Evolutionary conservation across 1,140 invertebrate genomes (phyloP), one percentile per base, ranked within the genome.

Genomic region (Sweltsa coloradensis): DNA sequence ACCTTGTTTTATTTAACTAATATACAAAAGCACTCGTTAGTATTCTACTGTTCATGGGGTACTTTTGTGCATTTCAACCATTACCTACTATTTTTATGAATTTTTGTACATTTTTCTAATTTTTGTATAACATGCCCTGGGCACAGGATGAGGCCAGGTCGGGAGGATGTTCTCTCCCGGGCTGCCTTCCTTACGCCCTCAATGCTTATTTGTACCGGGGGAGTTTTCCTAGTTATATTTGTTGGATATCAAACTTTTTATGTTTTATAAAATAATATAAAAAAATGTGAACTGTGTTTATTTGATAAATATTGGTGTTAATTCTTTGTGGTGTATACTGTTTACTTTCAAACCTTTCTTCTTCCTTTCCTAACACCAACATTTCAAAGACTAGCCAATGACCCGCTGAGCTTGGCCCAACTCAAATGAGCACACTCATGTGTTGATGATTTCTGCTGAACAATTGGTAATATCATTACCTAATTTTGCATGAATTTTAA

Each of bases 21-120:
- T 34, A 42, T 45, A 52, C 39, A 37, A 52, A 52, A 42, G 50
- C 50, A 51, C 45, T 51, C 37, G 50, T 45, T 52, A 49, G 51
- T 49, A 43, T 43, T 52, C 40, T 51, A 44, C 34, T 43, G 34
- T 44, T 43, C 22, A 53, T 53, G 51, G 51, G 51, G 51, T 53
- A 50, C 51, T 53, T 45, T 53, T 51, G 51, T 53, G 51, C 51
- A 53, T 53, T 53, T 53, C 51, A 53, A 51, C 44, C 51, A 53
- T 49, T 50, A 43, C 41, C 41, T 50, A 50, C 48, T 53, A 53
- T 53, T 53, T 53, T 53, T 53, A 53, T 53, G 51, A 51, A 53
- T 53, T 53, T 52, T 53, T 53, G 51, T 53, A 53, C 51, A 53
- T 53, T 53, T 53, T 53, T 53, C 51, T 53, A 53, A 53, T 53